Conservation (phyloP, 2,113 vertebrate genomes). For the Sylvia atricapilla region DNA sequence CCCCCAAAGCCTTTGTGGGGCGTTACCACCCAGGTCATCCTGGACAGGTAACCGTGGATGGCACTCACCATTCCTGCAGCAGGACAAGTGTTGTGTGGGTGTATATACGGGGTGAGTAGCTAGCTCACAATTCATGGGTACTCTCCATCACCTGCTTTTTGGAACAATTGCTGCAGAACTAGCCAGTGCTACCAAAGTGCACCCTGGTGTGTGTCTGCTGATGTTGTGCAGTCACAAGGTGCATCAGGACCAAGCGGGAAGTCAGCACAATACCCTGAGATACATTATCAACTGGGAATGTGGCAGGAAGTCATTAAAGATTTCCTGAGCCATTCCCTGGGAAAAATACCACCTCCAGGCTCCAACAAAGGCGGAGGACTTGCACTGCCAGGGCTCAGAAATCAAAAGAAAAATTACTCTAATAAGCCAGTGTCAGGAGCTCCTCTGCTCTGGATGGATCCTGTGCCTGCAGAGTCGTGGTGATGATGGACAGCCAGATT, state of each 20-base stretch:
- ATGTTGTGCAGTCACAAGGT: not conserved
- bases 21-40: not conserved
- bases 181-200: fast-evolving
- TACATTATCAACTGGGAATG: not conserved
- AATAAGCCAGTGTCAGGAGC: not conserved
- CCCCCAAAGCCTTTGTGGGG: not conserved
- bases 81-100: not conserved
- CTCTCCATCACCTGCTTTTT: not conserved
- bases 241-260: not conserved
- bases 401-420: not conserved
- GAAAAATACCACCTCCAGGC: not conserved
- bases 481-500: not conserved
- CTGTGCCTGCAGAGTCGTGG: fast-evolving
- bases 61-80: not conserved
- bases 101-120: not conserved
- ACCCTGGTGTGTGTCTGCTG: not conserved
- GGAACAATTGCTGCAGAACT: not conserved
- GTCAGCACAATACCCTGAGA: not conserved
- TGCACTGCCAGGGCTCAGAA: not conserved
- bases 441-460: not conserved
- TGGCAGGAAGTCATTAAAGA: conserved; percentile 51
- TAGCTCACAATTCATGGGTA: not conserved
- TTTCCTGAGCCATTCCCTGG: conserved; percentile 19
- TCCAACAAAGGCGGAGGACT: not conserved
- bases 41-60: not conserved